Evolutionary conservation across 1,140 invertebrate genomes (phyloP).

Genomic region (Lasaia peninsularis): DNA sequence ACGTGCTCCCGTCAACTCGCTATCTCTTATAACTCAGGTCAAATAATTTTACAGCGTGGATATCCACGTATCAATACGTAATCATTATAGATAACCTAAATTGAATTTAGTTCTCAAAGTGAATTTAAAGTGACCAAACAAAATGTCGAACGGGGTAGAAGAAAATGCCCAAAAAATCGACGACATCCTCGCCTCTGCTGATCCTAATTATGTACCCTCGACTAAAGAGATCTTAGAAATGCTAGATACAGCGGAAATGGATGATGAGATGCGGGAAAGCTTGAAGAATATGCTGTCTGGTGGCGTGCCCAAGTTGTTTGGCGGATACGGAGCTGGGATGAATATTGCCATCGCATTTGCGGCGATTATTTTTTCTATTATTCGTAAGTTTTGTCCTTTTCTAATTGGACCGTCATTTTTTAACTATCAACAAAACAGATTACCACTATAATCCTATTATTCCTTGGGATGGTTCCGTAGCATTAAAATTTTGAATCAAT

Average conservation of each 20-base stretch:
- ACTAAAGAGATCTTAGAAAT: constrained; percentile 77
- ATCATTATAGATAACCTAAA: constrained; percentile 16
- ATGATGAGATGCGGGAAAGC: constrained; percentile 76
- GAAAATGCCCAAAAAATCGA: constrained; percentile 42
- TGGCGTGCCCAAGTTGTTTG: constrained; percentile 47
- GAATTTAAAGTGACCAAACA: constrained; percentile 10
- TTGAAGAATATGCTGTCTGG: constrained; percentile 71
- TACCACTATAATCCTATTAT: too few relatives aligned
- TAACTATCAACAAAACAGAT: not conserved
- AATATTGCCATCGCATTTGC: constrained; percentile 40
- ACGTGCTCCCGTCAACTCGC: not conserved
- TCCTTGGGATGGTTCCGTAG: not conserved
- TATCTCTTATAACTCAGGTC: constrained; percentile 11
- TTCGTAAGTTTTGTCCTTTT: constrained; percentile 40
- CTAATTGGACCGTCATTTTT: not conserved
- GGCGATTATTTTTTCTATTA: constrained; percentile 40
- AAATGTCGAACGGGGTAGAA: constrained; percentile 54
- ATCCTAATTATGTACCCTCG: constrained; percentile 63
- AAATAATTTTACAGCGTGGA: constrained; percentile 20
- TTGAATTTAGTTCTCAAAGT: not conserved
- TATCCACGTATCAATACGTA: constrained; percentile 18
- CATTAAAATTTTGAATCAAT: too few relatives aligned
- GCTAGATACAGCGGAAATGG: constrained; percentile 75
- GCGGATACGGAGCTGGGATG: constrained; percentile 28
- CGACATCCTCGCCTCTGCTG: constrained; percentile 42